Base-by-base conservation (phyloP, 1,140 invertebrate genomes). In the Penaeus chinensis region DNA sequence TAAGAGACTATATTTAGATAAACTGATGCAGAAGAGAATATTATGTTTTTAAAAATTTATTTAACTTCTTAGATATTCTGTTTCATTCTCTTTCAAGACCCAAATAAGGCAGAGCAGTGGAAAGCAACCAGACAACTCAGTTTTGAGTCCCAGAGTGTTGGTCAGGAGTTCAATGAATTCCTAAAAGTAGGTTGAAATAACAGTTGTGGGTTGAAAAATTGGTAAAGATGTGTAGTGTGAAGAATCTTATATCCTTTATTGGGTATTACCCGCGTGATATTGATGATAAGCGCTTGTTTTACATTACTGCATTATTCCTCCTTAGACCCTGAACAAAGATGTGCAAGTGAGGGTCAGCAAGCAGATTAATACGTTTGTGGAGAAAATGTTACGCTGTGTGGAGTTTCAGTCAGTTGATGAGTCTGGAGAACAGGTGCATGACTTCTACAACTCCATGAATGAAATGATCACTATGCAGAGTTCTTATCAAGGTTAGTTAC, bases 391-490 rank as follows among this genome's bases (percentile, higher is more conserved):
- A 42, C 81, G 66, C 19, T 80, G 77, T 19, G 85, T 89, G 63
- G 85, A 89, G 20, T 83, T 84, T 24, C 84, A 87, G 74, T 69
- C 94, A 71, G 95, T 98, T 24, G 98, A 99, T 79, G 97, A 98
- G 89, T 92, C 98, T 19, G 96, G 97, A 0, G 97, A 99, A 91
- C 93, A 95, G 32, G 95, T 98, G 54, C 97, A 99, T 92, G 96
- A 97, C 91, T 98, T 97, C 91, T 99, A 99, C 92, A 95, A 96
- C 92, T 93, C 94, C 71, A 95, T 97, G 92, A 94, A 94, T 80
- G 96, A 96, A 90, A 93, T 95, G 90, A 94, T 96, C 92, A 95
- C 96, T 91, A 94, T 93, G n/a, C 94, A 94, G 91, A 88, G 92
- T 24, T 93, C 94, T 92, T 98, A 96, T 93, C 93, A 94, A 92